These are phyloP conservation scores for Donacobius atricapilla DNA, from an alignment of 2,113 vertebrate genomes.

Conservation along the genomic window DNA sequence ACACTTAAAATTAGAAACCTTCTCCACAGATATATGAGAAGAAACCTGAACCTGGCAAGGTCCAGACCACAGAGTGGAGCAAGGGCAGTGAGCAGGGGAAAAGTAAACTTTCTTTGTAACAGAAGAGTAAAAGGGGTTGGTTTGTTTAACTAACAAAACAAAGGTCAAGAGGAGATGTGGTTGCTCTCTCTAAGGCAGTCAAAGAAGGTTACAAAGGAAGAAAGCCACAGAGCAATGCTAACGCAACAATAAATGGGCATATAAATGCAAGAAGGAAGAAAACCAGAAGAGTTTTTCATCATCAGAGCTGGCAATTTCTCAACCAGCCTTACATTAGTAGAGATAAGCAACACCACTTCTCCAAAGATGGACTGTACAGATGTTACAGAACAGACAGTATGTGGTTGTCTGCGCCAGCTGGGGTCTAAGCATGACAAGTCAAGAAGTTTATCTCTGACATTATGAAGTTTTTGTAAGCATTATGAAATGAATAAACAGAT, in stretches of 20 bases:
- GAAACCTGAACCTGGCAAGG: neutral
- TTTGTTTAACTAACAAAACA: slow-evolving; percentile 1
- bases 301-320: neutral
- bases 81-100: neutral
- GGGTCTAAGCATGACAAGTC: neutral
- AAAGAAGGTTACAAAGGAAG: neutral
- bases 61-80: neutral
- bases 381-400: neutral
- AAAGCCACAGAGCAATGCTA: neutral
- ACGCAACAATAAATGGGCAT: neutral
- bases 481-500: neutral
- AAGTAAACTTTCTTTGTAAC: neutral
- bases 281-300: neutral
- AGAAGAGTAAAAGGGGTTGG: neutral
- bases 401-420: neutral
- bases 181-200: neutral
- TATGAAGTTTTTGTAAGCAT: neutral
- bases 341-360: neutral
- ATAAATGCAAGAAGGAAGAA: neutral
- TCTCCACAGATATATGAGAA: neutral
- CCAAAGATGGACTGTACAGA: neutral
- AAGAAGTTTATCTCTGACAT: neutral
- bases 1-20: neutral
- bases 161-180: neutral
- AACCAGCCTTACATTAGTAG: neutral